Evolutionary conservation across 2,888 invertebrate genomes (phyloP).

Genomic region (Thera obeliscata): DNA sequence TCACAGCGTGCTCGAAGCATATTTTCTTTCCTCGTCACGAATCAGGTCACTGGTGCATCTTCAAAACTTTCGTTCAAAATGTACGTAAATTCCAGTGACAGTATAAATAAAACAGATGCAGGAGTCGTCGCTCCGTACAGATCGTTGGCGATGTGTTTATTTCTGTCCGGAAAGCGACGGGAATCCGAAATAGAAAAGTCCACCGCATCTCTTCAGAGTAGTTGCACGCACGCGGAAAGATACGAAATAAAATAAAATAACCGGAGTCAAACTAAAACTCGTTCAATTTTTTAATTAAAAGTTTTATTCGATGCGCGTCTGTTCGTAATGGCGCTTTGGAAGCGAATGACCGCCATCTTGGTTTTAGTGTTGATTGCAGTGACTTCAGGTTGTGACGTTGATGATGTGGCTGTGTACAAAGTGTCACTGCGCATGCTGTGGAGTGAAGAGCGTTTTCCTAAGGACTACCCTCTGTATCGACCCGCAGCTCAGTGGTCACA

Average conservation of each 20-base stretch:
- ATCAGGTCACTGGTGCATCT: constrained; percentile 30
- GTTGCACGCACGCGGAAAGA: constrained; percentile 68
- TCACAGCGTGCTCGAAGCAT: neutral
- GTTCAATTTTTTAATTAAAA: constrained; percentile 20
- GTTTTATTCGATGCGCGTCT: constrained; percentile 43
- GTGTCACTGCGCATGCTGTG: constrained; percentile 94
- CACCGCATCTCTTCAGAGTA: constrained; percentile 65
- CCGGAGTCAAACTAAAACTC: constrained; percentile 40
- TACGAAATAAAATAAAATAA: constrained; percentile 43
- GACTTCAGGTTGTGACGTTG: constrained; percentile 86
- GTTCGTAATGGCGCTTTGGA: constrained; percentile 54
- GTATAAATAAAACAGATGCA: constrained; percentile 58
- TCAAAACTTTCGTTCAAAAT: constrained; percentile 28
- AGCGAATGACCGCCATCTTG: constrained; percentile 72
- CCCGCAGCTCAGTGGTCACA: constrained; percentile 97
- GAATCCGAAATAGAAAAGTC: constrained; percentile 82
- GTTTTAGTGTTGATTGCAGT: constrained; percentile 56
- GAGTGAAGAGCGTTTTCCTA: constrained; percentile 94
- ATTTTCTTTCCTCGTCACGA: constrained; percentile 21
- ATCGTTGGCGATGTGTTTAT: constrained; percentile 75
- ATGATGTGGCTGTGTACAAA: constrained; percentile 93
- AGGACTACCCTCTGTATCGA: constrained; percentile 93
- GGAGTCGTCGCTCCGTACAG: constrained; percentile 55
- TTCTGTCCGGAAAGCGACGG: constrained; percentile 68
- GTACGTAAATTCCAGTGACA: constrained; percentile 38